Evolutionary conservation across 1,140 invertebrate genomes (phyloP).

Genomic region (Drosophila elegans): DNA sequence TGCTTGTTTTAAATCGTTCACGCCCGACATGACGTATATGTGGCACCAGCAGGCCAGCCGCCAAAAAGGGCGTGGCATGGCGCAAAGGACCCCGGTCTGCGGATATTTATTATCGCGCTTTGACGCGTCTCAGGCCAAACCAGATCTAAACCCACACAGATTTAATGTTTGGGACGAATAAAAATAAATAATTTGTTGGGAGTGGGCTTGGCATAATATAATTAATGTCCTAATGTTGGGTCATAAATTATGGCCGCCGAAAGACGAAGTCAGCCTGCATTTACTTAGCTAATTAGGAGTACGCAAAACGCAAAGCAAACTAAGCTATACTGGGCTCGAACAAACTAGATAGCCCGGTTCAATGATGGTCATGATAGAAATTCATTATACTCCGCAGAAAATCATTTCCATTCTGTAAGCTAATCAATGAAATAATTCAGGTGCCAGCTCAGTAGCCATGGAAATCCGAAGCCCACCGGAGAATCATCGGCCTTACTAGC

Average conservation of each 20-base stretch:
- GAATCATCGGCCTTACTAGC: not conserved
- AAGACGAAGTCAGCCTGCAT: slow-evolving; percentile 18
- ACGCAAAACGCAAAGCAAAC: slow-evolving; percentile 12
- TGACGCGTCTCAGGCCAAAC: slow-evolving; percentile 10
- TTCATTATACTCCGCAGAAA: slow-evolving; percentile 43
- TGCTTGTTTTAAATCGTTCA: slow-evolving; percentile 66
- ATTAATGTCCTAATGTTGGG: slow-evolving; percentile 62
- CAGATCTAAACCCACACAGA: slow-evolving; percentile 5
- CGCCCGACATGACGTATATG: slow-evolving; percentile 52
- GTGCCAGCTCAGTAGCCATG: slow-evolving; percentile 19
- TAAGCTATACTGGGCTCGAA: not conserved
- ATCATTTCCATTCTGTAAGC: slow-evolving; percentile 42
- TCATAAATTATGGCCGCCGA: slow-evolving; percentile 44
- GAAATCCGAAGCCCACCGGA: slow-evolving; percentile 3
- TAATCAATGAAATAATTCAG: slow-evolving; percentile 45
- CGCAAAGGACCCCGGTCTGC: not conserved
- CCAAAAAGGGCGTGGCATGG: not conserved
- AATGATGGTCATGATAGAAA: slow-evolving; percentile 40
- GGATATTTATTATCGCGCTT: slow-evolving; percentile 66
- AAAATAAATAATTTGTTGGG: slow-evolving; percentile 41
- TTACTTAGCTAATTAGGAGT: slow-evolving; percentile 67
- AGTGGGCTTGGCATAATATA: slow-evolving; percentile 28
- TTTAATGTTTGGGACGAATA: slow-evolving; percentile 22
- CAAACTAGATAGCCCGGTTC: slow-evolving; percentile 11
- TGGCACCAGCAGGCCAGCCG: slow-evolving; percentile 10